Evolutionary conservation across 1,140 invertebrate genomes (phyloP).

Genomic region (Orchesella cincta): DNA sequence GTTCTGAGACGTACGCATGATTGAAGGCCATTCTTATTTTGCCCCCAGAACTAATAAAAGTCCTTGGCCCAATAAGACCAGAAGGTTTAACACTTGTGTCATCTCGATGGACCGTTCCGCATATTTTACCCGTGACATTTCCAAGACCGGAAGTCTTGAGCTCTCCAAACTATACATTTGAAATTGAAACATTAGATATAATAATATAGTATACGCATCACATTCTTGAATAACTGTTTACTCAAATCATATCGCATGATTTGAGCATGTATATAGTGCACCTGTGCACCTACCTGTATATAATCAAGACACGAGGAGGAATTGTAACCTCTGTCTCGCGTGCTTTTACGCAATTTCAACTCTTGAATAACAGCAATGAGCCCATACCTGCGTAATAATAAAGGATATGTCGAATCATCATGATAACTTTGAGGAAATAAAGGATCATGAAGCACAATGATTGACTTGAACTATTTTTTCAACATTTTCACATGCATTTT

Average conservation of each 20-base stretch:
- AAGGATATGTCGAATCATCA: not conserved
- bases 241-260: not conserved
- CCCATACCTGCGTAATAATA: conserved; percentile 7
- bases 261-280: no score
- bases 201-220: no score
- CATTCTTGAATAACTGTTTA: not conserved
- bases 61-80: conserved; percentile 33
- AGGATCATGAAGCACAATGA: not conserved
- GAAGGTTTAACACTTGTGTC: conserved; percentile 28
- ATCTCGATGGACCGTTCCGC: conserved; percentile 31
- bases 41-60: conserved; percentile 27
- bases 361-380: conserved; percentile 42
- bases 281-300: conserved; percentile 40
- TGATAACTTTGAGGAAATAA: not conserved
- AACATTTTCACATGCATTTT: not conserved
- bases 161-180: conserved; percentile 35
- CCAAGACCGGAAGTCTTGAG: not conserved
- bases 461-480: conserved; percentile 19
- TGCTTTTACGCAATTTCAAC: conserved; percentile 32
- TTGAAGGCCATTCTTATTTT: conserved; percentile 39
- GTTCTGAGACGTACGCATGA: conserved; percentile 39
- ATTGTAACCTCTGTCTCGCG: conserved; percentile 24
- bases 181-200: no score
- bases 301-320: conserved; percentile 35
- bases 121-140: conserved; percentile 26